These are phyloP conservation scores for Sitobion miscanthi DNA, from an alignment of 1,140 invertebrate genomes.

Conservation along the genomic window DNA sequence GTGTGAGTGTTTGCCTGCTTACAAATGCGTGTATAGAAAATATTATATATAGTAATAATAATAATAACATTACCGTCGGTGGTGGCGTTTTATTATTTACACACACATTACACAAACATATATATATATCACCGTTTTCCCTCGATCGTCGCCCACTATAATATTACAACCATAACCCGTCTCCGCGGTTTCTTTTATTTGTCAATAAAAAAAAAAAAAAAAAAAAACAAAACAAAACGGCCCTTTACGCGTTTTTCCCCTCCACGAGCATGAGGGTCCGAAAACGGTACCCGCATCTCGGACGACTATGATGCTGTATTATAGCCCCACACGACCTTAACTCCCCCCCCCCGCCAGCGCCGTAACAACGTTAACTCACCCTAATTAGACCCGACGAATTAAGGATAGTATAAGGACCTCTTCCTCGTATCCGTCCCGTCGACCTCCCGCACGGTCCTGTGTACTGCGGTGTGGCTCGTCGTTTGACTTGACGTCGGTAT, in stretches of 20 bases:
- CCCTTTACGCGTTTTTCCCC: background rate
- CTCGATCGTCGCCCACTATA: background rate
- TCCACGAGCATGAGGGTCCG: constrained; percentile 30
- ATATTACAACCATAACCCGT: background rate
- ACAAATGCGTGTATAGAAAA: background rate
- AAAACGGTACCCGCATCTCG: constrained; percentile 22
- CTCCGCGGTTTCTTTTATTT: constrained; percentile 32
- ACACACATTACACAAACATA: background rate
- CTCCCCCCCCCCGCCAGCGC: background rate
- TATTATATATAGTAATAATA: background rate
- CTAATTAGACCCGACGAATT: background rate
- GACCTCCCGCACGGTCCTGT: background rate
- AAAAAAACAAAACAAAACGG: constrained; percentile 30
- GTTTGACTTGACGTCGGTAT: background rate
- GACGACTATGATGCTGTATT: background rate
- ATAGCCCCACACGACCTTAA: background rate
- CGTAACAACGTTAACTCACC: background rate
- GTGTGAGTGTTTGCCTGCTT: too few relatives aligned
- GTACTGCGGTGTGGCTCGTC: background rate
- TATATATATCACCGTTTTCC: background rate
- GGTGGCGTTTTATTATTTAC: constrained; percentile 29
- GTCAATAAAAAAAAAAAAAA: constrained; percentile 18
- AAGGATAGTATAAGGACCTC: background rate
- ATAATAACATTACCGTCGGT: background rate
- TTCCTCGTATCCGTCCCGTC: background rate